Evolutionary conservation across 2,797 vertebrate species (phyloP).

Genomic region (Hozukius guyotensis): DNA sequence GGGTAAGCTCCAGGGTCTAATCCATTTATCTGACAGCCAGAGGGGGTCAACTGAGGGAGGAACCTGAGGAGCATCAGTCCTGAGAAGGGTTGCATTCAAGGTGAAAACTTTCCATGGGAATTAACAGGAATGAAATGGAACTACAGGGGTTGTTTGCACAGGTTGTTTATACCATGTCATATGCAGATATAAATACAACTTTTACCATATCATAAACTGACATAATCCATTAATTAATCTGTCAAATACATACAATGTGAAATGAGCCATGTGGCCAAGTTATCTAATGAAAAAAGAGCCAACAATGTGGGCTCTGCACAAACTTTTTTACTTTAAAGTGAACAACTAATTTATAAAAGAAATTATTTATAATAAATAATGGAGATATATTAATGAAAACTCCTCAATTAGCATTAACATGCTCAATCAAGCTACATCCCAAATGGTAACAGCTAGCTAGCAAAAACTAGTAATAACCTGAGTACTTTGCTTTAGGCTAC

Average conservation of each 20-base stretch:
- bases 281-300: not conserved
- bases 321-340: no score
- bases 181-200: not conserved
- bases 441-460: no score
- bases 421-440: no score
- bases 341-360: not conserved
- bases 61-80: not conserved
- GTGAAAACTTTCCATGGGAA: not conserved
- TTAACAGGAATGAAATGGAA: not conserved
- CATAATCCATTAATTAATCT: not conserved
- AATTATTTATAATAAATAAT: no score
- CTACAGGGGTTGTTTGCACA: not conserved
- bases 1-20: constrained; percentile 35
- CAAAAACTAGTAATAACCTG: not conserved
- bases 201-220: not conserved
- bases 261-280: not conserved
- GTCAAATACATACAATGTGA: not conserved
- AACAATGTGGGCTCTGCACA: not conserved
- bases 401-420: no score
- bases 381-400: no score
- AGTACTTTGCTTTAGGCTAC: not conserved
- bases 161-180: not conserved
- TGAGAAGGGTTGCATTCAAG: not conserved
- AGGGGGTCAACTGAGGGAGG: not conserved
- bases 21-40: constrained; percentile 43